A percentile compares a stretch with the other conserved stretches of the same genome.
Conservation (phyloP, 2,113 vertebrate species). For the Phylloscopus whistleri region DNA sequence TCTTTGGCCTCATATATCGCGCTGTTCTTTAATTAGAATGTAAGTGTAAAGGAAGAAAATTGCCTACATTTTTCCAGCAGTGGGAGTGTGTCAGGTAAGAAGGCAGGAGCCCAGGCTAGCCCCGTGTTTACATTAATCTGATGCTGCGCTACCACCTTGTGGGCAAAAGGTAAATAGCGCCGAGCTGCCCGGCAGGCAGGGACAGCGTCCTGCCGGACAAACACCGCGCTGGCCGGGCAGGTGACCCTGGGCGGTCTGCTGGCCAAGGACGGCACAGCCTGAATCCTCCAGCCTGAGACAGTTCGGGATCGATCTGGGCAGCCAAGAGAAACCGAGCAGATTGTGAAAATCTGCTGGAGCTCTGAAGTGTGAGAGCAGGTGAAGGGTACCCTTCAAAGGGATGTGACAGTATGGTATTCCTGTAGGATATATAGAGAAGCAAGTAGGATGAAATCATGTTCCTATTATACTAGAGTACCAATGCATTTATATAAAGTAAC, state of each 20-base stretch:
- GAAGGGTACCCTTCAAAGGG: neutral
- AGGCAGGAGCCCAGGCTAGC: neutral
- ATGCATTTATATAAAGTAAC: neutral
- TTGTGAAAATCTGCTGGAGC: neutral
- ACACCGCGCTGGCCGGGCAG: fast-evolving
- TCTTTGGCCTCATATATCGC: neutral
- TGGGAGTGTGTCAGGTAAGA: neutral
- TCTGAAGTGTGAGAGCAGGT: neutral
- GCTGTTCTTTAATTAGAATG: neutral
- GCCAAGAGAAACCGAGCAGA: neutral
- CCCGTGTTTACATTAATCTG: slow-evolving; percentile 32
- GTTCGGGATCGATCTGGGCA: neutral
- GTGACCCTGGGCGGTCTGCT: neutral
- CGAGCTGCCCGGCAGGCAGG: fast-evolving
- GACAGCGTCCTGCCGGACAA: fast-evolving
- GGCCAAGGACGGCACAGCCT: too few species aligned
- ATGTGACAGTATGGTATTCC: neutral
- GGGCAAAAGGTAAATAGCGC: slow-evolving; percentile 57
- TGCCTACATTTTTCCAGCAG: neutral
- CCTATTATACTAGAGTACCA: neutral
- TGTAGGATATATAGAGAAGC: neutral
- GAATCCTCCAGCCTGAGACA: neutral
- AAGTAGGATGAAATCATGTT: neutral
- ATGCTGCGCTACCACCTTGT: slow-evolving; percentile 74
- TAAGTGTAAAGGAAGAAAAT: neutral